phyloP scores from a whole-genome alignment of 2,113 vertebrate genomes.

The Marcusenius ussheri region DNA sequence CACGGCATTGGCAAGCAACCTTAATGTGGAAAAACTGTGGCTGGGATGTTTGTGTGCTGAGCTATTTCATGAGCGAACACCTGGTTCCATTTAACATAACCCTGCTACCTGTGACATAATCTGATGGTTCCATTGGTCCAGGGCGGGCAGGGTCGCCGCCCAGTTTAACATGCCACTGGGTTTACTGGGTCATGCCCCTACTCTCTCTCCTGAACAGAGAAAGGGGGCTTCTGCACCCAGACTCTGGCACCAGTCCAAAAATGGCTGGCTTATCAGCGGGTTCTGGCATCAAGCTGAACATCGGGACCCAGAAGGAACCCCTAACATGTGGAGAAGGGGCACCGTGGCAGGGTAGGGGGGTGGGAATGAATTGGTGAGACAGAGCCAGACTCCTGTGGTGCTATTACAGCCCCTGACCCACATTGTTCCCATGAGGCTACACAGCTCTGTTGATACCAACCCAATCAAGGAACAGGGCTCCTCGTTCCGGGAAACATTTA shows the following conservation, averaged over 20 bases:
- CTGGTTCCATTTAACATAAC: conserved; percentile 49
- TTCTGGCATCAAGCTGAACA: background rate
- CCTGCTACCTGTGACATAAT: conserved; percentile 61
- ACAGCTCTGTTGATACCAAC: background rate
- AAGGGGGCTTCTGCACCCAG: background rate
- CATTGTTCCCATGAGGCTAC: background rate
- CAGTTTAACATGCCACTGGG: background rate
- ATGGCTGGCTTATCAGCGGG: background rate
- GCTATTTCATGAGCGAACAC: conserved; percentile 4
- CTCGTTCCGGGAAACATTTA: background rate
- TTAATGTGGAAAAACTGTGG: background rate
- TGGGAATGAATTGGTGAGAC: background rate
- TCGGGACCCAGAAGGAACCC: background rate
- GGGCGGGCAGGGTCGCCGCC: background rate
- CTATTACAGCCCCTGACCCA: background rate
- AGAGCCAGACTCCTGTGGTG: background rate
- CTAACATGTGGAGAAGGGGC: background rate
- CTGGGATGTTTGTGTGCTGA: background rate
- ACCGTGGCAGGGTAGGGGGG: background rate
- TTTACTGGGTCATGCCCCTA: background rate
- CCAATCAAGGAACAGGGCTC: background rate
- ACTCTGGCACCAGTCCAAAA: background rate
- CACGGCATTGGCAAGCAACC: background rate
- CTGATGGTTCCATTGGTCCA: conserved; percentile 22
- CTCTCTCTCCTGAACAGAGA: background rate